Evolutionary conservation across 2,113 vertebrate species (phyloP).

Genomic region (Leucoraja erinaceus): DNA sequence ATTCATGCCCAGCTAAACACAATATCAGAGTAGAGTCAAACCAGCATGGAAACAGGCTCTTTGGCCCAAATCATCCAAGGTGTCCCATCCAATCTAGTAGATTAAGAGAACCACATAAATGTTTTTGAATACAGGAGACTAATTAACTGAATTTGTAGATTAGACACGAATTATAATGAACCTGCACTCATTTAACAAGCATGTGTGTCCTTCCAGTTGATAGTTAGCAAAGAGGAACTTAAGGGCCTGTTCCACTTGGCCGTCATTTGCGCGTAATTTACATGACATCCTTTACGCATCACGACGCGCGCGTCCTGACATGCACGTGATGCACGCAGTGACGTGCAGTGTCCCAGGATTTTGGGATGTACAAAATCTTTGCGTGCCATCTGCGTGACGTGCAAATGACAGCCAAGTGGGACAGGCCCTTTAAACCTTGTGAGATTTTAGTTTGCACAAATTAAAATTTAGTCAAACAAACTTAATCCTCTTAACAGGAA

Average conservation of each 20-base stretch:
- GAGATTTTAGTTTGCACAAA: not conserved
- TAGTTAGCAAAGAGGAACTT: not conserved
- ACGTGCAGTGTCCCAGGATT: no score
- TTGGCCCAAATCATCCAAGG: no score
- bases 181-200: not conserved
- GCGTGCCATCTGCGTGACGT: no score
- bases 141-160: not conserved
- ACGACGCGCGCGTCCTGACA: no score
- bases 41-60: no score
- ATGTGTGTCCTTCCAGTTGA: not conserved
- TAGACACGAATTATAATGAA: not conserved
- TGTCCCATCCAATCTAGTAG: not conserved
- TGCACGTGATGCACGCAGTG: no score
- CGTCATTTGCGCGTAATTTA: no score
- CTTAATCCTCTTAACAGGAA: not conserved
- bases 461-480: not conserved
- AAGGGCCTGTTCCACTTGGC: not conserved
- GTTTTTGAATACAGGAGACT: not conserved
- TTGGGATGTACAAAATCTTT: no score
- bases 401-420: no score
- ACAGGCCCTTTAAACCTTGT: not conserved
- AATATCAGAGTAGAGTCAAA: not conserved
- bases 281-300: no score
- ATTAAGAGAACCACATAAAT: not conserved
- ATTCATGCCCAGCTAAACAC: not conserved